phyloP scores from a whole-genome alignment of 2,797 vertebrate genomes.

The Peromyscus melanophrys region DNA sequence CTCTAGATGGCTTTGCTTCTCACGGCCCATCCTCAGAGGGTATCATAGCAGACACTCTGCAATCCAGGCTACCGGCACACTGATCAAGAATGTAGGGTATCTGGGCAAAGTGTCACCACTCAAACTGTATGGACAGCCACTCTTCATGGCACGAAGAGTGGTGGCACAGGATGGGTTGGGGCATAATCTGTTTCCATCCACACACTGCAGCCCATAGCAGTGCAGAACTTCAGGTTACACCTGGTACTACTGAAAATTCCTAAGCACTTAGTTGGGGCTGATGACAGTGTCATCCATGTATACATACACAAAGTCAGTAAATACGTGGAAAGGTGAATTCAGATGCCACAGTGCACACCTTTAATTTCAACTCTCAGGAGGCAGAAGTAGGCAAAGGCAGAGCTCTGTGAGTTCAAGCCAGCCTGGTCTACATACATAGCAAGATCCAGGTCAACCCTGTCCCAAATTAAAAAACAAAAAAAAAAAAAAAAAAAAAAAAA shows the following conservation, averaged over 20 bases:
- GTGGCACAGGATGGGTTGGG: background rate
- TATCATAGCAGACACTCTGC: background rate
- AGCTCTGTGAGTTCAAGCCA: background rate
- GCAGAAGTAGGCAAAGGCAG: background rate
- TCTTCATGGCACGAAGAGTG: background rate
- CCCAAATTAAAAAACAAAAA: background rate
- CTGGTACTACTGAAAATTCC: background rate
- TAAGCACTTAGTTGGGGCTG: background rate
- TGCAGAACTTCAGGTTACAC: too few relatives aligned
- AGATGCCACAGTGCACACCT: background rate
- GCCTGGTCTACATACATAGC: background rate
- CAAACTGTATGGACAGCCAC: background rate
- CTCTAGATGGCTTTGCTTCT: background rate
- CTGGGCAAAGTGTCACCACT: background rate
- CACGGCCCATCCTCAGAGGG: too few relatives aligned
- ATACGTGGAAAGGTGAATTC: background rate
- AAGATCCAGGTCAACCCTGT: background rate
- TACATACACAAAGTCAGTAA: background rate
- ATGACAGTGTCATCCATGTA: too few relatives aligned
- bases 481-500: background rate
- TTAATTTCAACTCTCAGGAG: background rate
- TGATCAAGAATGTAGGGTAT: background rate
- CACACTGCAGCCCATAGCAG: fast-evolving
- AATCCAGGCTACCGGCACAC: background rate
- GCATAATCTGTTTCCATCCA: background rate